These are phyloP conservation scores for Palythoa grandis DNA, from an alignment of 92 coral and sea anemone species.

Conservation along the genomic window DNA sequence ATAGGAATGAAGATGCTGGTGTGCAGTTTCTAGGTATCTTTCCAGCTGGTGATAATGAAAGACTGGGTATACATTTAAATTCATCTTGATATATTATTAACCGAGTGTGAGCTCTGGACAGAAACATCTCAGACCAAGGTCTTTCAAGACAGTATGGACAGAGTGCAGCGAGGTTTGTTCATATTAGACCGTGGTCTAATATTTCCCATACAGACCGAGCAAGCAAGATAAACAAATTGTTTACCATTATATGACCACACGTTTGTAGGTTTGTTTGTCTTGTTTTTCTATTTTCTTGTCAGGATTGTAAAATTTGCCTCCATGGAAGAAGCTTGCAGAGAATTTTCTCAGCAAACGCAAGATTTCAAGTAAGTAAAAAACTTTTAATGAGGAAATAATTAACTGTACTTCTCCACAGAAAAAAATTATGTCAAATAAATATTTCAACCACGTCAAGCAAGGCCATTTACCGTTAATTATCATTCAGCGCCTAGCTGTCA, in stretches of 20 bases:
- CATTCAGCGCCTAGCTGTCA: background rate
- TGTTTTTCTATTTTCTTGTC: too few species aligned
- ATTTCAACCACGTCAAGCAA: background rate
- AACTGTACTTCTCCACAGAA: background rate
- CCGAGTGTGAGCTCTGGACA: too few species aligned
- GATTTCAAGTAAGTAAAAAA: background rate
- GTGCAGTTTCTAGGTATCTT: background rate
- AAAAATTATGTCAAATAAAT: too few species aligned
- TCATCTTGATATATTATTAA: too few species aligned
- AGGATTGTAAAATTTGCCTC: slow-evolving; percentile 18
- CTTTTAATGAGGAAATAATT: background rate
- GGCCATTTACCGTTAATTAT: background rate
- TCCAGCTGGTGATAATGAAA: background rate
- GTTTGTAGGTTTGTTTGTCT: too few species aligned
- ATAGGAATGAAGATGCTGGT: background rate
- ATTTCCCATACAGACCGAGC: too few species aligned
- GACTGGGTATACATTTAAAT: background rate
- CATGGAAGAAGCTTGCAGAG: slow-evolving; percentile 9
- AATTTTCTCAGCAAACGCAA: slow-evolving; percentile 9
- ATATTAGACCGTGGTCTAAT: too few species aligned
- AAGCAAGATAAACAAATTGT: too few species aligned
- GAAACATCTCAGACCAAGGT: too few species aligned
- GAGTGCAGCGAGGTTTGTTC: too few species aligned
- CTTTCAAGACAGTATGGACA: too few species aligned
- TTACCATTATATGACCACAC: too few species aligned